Base-by-base conservation (phyloP, 2,797 vertebrate species). In the Galagoides demidoff region DNA sequence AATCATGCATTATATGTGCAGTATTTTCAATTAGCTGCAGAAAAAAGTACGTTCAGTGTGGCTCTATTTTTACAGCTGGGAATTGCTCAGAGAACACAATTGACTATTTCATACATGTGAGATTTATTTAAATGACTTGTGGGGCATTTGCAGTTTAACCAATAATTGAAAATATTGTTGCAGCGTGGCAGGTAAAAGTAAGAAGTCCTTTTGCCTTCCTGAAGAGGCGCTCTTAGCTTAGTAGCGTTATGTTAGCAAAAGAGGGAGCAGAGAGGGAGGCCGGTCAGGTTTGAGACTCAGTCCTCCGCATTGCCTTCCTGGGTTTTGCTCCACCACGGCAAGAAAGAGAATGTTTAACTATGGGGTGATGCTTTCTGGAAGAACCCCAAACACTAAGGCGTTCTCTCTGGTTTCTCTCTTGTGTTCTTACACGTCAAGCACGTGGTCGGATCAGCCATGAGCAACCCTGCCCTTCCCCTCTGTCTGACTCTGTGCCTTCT, bases 61-160 rank as follows among this genome's bases (percentile, higher is more conserved):
- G 77, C 85, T 97, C 89, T 97, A 92, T 98, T 97, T 98, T 98
- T 97, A 97, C 97, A 97, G 96, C 95, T 97, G 97, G 96, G 95
- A 95, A 95, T 97, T 95, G 74, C 95, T 89, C 94, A 73, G 85
- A 90, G 95, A 96, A 95, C 94, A 97, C 97, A 97, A 95, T 96
- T 86, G 93, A 94, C 97, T 95, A 78, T 97, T 98, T 97, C 95
- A 97, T 97, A 89, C 78, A 78, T 93, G 97, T 91, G 94, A 97
- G 94, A 97, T 97, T 97, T 97, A 97, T 96, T 96, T 97, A 92
- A 97, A 93, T 96, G 96, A 97, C 97, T 96, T 71, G 70, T 85
- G 78, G 97, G 96, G 77, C 87, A 96, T 90, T 95, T 96, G 87
- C 87, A 83, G 77, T 96, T 95, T 92, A 96, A 87, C 97, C 94